A percentile compares a stretch with the other conserved stretches of the same genome.
These are phyloP conservation scores for Hoplostethus atlanticus DNA, from an alignment of 2,797 vertebrate genomes.

Conservation along the genomic window DNA sequence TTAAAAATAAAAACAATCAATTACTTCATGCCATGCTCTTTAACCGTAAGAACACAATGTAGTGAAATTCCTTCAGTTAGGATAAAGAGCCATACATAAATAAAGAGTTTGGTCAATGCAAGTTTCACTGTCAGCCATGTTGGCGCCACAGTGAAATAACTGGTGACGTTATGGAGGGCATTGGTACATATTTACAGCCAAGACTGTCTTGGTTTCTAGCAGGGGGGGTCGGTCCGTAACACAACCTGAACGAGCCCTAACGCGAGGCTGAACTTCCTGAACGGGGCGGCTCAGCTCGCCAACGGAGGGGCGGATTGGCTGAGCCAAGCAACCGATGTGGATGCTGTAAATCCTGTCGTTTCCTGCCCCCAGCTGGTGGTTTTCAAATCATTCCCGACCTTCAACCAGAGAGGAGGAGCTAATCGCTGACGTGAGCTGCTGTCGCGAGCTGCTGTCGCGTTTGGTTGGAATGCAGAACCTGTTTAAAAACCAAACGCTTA, in stretches of 20 bases:
- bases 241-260: slow-evolving; percentile 6
- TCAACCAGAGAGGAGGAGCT: no score
- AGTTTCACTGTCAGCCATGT: slow-evolving; percentile 2
- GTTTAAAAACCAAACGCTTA: neutral
- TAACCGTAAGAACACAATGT: slow-evolving; percentile 87
- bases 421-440: no score
- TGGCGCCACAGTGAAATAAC: slow-evolving; percentile 23
- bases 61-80: slow-evolving; percentile 79
- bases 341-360: neutral
- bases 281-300: slow-evolving; percentile 1
- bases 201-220: slow-evolving; percentile 1
- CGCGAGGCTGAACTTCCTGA: slow-evolving; percentile 12
- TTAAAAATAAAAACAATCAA: slow-evolving; percentile 76
- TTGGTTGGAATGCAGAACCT: no score
- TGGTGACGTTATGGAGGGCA: slow-evolving; percentile 40
- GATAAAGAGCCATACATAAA: slow-evolving; percentile 79
- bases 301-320: neutral
- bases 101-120: slow-evolving; percentile 20
- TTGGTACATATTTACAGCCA: slow-evolving; percentile 68
- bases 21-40: slow-evolving; percentile 93
- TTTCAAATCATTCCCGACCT: no score
- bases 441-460: no score
- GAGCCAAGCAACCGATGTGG: neutral
- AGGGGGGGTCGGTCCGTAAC: slow-evolving; percentile 11
- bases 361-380: neutral